Percentiles rank a stretch among this genome's conserved stretches.
Evolutionary conservation across 2,113 vertebrate species (phyloP).

Genomic region (Eleginops maclovinus): DNA sequence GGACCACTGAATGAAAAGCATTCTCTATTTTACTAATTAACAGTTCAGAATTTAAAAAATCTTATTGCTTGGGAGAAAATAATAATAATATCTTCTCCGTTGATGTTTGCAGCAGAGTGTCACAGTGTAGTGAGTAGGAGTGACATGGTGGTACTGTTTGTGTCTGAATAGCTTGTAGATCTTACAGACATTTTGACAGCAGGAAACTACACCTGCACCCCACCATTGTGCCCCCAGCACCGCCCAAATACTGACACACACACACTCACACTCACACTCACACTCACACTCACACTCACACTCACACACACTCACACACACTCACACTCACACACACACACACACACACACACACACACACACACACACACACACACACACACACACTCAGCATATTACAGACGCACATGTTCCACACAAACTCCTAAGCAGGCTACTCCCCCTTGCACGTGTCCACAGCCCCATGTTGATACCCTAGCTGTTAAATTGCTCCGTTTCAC

Average conservation of each 20-base stretch:
- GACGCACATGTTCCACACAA: slow-evolving; percentile 59
- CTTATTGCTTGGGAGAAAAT: neutral
- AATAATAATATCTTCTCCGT: neutral
- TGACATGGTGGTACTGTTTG: slow-evolving; percentile 44
- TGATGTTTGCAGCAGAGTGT: slow-evolving; percentile 15
- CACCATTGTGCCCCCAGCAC: slow-evolving; percentile 73
- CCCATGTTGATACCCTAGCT: slow-evolving; percentile 86
- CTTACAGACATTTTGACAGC: slow-evolving; percentile 81
- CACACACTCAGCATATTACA: slow-evolving; percentile 51
- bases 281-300: slow-evolving; percentile 52
- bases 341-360: slow-evolving; percentile 49
- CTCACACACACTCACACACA: slow-evolving; percentile 22
- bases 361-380: slow-evolving; percentile 20
- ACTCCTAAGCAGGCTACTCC: slow-evolving; percentile 78
- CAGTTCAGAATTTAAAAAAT: neutral
- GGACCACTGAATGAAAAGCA: neutral
- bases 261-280: slow-evolving; percentile 17
- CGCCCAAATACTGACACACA: slow-evolving; percentile 58
- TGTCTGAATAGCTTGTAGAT: slow-evolving; percentile 69
- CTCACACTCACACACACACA: slow-evolving; percentile 48
- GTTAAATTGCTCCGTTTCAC: slow-evolving; percentile 88
- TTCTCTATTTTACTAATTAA: neutral
- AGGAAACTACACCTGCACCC: slow-evolving; percentile 83
- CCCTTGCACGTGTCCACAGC: slow-evolving; percentile 85
- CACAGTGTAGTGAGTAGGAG: slow-evolving; percentile 14